phyloP scores from a whole-genome alignment of 2,113 vertebrate genomes.

The Smithornis capensis region DNA sequence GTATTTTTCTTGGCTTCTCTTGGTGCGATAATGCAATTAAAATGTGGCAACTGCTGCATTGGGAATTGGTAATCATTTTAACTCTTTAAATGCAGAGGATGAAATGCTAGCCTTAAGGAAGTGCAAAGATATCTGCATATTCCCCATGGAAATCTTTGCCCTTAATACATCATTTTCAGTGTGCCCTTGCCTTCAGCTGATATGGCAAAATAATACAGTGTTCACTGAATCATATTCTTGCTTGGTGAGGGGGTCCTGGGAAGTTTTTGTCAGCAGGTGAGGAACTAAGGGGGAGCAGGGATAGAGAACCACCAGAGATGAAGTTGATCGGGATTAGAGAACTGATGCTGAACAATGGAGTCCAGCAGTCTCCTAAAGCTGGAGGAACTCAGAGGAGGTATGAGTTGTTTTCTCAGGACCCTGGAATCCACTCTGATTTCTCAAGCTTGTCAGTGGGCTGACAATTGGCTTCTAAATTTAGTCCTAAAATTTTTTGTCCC shows the following conservation, averaged over 20 bases:
- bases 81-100: neutral
- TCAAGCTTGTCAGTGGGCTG: neutral
- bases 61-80: neutral
- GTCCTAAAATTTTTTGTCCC: neutral
- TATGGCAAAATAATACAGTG: neutral
- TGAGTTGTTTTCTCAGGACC: neutral
- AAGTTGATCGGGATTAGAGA: neutral
- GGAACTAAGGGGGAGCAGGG: neutral
- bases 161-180: neutral
- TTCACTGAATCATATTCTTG: neutral
- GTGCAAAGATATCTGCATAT: neutral
- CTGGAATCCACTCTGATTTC: neutral
- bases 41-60: neutral
- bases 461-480: neutral
- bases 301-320: neutral
- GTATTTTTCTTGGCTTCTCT: conserved; percentile 16
- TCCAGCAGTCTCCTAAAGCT: neutral
- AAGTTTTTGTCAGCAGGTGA: neutral
- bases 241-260: neutral
- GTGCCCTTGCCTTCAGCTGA: neutral
- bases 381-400: neutral
- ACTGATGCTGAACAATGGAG: rapidly evolving
- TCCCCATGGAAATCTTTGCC: neutral
- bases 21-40: neutral
- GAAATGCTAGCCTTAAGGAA: neutral